Evolutionary conservation across 2,797 vertebrate species (phyloP).

Genomic region (Catostomus latipinnis): DNA sequence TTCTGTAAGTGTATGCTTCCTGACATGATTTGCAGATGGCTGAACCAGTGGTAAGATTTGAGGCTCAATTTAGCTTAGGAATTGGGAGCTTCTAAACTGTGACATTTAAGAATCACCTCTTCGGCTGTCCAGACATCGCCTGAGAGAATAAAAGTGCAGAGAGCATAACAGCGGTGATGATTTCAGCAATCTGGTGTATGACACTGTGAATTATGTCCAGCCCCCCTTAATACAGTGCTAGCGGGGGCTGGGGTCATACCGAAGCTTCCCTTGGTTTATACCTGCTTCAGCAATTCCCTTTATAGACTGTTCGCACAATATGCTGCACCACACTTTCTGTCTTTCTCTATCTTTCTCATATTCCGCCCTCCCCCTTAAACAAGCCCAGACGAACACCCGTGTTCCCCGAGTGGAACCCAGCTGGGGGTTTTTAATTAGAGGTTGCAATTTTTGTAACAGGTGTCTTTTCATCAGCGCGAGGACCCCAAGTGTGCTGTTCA

Average conservation of each 20-base stretch:
- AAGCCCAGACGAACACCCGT: conserved; percentile 31
- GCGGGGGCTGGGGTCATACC: conserved; percentile 60
- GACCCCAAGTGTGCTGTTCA: conserved; percentile 48
- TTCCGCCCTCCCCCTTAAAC: conserved; percentile 11
- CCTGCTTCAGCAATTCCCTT: conserved; percentile 70
- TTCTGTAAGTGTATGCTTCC: background rate
- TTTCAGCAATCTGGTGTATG: conserved; percentile 55
- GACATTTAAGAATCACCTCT: conserved; percentile 51
- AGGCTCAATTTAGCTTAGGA: conserved; percentile 44
- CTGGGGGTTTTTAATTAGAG: conserved; percentile 64
- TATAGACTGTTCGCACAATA: conserved; percentile 67
- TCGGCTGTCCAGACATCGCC: conserved; percentile 36
- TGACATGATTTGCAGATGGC: conserved; percentile 27
- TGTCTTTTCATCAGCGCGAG: conserved; percentile 32
- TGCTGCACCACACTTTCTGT: conserved; percentile 66
- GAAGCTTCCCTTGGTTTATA: conserved; percentile 68
- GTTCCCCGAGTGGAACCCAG: conserved; percentile 55
- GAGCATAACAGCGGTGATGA: conserved; percentile 57
- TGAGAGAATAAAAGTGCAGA: conserved; percentile 46
- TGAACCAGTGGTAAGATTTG: conserved; percentile 13
- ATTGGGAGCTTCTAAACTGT: conserved; percentile 41
- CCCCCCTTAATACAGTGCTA: conserved; percentile 39
- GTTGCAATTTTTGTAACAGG: conserved; percentile 53
- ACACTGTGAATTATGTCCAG: conserved; percentile 62
- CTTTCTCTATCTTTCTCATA: conserved; percentile 34